phyloP scores from a whole-genome alignment of 2,113 vertebrate genomes.

The Peromyscus polionotus region DNA sequence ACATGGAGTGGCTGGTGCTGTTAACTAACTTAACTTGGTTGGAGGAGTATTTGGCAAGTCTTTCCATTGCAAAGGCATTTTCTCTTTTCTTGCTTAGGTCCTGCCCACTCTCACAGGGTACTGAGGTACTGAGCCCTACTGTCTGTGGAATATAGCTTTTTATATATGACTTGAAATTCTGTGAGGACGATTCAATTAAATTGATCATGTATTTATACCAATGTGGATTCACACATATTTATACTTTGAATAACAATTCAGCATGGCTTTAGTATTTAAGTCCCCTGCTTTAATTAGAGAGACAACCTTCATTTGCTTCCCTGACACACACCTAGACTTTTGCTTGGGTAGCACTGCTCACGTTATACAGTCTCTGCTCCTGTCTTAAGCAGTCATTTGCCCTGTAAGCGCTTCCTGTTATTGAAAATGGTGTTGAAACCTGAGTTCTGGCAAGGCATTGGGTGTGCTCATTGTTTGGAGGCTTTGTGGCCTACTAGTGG shows the following conservation, averaged over 20 bases:
- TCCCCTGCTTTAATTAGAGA: not conserved
- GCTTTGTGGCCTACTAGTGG: not conserved
- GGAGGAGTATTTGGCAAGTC: not conserved
- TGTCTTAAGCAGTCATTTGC: not conserved
- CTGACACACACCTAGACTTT: not conserved
- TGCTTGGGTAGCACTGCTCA: not conserved
- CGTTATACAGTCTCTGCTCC: not conserved
- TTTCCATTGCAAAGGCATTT: not conserved
- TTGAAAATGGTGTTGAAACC: not conserved
- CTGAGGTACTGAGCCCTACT: not conserved
- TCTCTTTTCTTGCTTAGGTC: not conserved
- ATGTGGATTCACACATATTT: not conserved
- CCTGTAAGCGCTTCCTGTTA: not conserved
- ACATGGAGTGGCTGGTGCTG: not conserved
- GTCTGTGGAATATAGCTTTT: not conserved
- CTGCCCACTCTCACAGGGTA: not conserved
- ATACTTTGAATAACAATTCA: not conserved
- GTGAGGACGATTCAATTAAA: not conserved
- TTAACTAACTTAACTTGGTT: not conserved
- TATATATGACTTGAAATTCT: constrained; percentile 46
- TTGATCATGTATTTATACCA: not conserved
- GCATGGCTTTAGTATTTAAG: not conserved
- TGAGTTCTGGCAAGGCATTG: not conserved
- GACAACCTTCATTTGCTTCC: not conserved
- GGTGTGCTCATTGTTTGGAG: not conserved